Evolutionary conservation across 2,113 vertebrate species (phyloP).

Genomic region (Chloroceryle aenea): DNA sequence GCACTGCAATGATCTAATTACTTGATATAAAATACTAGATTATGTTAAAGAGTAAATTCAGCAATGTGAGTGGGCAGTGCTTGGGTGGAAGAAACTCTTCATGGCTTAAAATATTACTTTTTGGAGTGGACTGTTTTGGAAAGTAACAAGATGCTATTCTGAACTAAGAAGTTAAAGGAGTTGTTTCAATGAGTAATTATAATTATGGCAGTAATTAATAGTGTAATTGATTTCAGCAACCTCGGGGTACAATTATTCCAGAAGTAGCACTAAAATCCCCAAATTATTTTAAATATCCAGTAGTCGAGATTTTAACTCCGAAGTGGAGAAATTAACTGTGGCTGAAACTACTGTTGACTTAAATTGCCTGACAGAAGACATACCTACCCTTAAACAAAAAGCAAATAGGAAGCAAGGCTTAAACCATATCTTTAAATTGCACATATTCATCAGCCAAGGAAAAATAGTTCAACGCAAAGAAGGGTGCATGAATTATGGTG

Average conservation of each 20-base stretch:
- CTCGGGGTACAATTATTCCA: neutral
- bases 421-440: neutral
- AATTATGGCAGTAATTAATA: constrained; percentile 37
- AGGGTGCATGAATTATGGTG: neutral
- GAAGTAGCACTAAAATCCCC: neutral
- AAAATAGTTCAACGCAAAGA: neutral
- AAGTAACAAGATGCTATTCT: neutral
- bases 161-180: neutral
- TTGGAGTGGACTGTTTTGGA: neutral
- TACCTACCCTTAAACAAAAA: neutral
- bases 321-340: neutral
- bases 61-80: neutral
- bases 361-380: neutral
- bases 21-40: constrained; percentile 24
- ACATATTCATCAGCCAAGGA: neutral
- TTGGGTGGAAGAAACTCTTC: neutral
- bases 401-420: neutral
- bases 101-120: neutral
- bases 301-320: neutral
- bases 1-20: constrained; percentile 2
- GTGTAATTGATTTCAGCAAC: constrained; percentile 23
- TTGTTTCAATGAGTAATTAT: constrained; percentile 25
- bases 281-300: neutral
- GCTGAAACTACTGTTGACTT: neutral
- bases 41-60: neutral